Base-by-base conservation (phyloP, 2,113 vertebrate genomes). In the Dermatemys mawii region DNA sequence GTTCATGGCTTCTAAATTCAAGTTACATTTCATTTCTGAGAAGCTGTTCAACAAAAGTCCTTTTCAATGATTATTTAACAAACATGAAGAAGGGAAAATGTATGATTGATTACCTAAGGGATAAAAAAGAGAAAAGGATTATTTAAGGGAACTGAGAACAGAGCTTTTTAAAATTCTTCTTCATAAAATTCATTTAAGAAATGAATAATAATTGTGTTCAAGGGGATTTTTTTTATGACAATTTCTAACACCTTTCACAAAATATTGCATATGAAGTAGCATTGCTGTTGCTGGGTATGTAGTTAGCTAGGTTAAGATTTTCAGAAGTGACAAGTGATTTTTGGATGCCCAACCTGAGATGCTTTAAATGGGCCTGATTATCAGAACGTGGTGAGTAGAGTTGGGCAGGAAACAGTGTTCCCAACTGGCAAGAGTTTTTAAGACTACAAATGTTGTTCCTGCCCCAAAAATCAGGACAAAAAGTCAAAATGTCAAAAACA, bases 41-140 rank as follows among this genome's bases (percentile, higher is more conserved):
- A 88, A 89, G 38, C 21, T n/a, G 51, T 49, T 27, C 38, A 38
- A 35, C 73, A 84, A 63, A 55, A 90, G 73, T 48, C 57, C 83
- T 91, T 89, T 6, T 78, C 50, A 83, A 80, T 92, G 79, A 88
- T 92, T 91, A 89, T 80, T 73, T 46, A 92, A 51, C 32, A 75
- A 83, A 92, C 60, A 49, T 1, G 38, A 48, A 89, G 27, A 73
- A 46, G 63, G 19, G 11, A 87, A 89, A 91, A 81, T 44, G 50
- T 76, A 35, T n/a, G 38, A 50, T 35, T 60, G 50, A 60, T 54
- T 81, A 91, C 19, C 79, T 84, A 86, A 84, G 78, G 54, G 73
- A 60, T 73, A 54, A 78, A 53, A 80, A 88, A 76, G 32, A 76
- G 49, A n/a, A 26, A 84, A 55, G 86, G 79, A n/a, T 60, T 70